Evolutionary conservation across 1,140 invertebrate genomes (phyloP).

Genomic region (Homarus americanus): DNA sequence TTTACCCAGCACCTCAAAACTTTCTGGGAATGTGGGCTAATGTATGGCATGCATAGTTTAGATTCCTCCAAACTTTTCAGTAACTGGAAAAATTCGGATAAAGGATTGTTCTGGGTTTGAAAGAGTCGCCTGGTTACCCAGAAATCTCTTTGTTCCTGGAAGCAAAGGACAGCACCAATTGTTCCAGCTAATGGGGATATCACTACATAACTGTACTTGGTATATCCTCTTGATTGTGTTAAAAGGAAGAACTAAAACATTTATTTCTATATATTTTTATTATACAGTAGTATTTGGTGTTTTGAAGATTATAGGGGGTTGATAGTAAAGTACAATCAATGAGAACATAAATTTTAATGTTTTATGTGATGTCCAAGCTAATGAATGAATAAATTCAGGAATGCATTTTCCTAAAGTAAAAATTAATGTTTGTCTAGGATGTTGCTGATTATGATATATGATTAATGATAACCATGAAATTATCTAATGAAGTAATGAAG

Average conservation of each 20-base stretch:
- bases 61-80: too few species aligned
- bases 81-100: too few species aligned
- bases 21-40: too few species aligned
- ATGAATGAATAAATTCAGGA: background rate
- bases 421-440: background rate
- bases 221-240: background rate
- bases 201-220: too few species aligned
- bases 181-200: too few species aligned
- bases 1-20: too few species aligned
- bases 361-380: background rate
- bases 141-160: too few species aligned
- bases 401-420: slow-evolving; percentile 3
- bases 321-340: slow-evolving; percentile 24
- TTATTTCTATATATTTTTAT: slow-evolving; percentile 16
- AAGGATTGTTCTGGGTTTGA: too few species aligned
- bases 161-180: too few species aligned
- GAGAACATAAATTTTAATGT: slow-evolving; percentile 14
- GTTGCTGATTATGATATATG: slow-evolving; percentile 18
- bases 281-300: slow-evolving; percentile 46
- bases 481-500: slow-evolving; percentile 22
- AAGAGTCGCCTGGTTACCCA: too few species aligned
- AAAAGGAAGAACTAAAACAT: background rate
- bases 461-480: slow-evolving; percentile 16
- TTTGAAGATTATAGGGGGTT: slow-evolving; percentile 37
- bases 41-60: too few species aligned